Percentiles rank a stretch among this genome's conserved stretches.
Conservation (phyloP, 2,113 vertebrate genomes). For the Oncorhynchus clarkii region DNA sequence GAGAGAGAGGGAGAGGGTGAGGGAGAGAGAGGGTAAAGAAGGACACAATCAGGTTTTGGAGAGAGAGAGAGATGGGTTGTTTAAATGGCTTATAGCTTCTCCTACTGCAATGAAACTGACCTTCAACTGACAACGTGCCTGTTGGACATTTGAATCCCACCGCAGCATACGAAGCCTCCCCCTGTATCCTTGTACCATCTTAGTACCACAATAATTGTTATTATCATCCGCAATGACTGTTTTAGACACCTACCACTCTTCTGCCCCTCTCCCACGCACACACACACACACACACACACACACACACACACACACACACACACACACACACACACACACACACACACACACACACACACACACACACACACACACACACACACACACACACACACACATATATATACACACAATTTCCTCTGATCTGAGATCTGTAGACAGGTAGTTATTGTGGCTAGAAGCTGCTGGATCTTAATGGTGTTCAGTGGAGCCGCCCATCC, state of each 20-base stretch:
- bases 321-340: too few relatives aligned
- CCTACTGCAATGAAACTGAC: neutral
- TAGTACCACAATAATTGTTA: slow-evolving; percentile 1
- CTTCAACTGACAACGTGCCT: neutral
- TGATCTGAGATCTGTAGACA: slow-evolving; percentile 46
- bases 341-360: too few relatives aligned
- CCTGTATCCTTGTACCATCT: neutral
- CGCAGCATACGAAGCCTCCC: neutral
- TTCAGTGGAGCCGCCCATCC: slow-evolving; percentile 25
- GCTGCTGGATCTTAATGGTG: slow-evolving; percentile 54
- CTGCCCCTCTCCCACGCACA: too few relatives aligned
- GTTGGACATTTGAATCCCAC: neutral
- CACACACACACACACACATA: too few relatives aligned
- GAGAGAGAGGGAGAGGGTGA: neutral
- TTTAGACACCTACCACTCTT: too few relatives aligned
- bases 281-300: too few relatives aligned
- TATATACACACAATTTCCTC: neutral
- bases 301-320: too few relatives aligned
- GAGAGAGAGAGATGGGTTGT: neutral
- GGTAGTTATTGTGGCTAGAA: slow-evolving; percentile 50
- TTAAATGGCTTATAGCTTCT: neutral
- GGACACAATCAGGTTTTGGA: neutral
- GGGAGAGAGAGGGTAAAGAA: neutral
- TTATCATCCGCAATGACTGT: slow-evolving; percentile 24
- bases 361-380: fast-evolving